Percentiles rank a stretch among this genome's conserved stretches.
Evolutionary conservation across 2,113 vertebrate genomes (phyloP).

Genomic region (Ceratotherium simum): DNA sequence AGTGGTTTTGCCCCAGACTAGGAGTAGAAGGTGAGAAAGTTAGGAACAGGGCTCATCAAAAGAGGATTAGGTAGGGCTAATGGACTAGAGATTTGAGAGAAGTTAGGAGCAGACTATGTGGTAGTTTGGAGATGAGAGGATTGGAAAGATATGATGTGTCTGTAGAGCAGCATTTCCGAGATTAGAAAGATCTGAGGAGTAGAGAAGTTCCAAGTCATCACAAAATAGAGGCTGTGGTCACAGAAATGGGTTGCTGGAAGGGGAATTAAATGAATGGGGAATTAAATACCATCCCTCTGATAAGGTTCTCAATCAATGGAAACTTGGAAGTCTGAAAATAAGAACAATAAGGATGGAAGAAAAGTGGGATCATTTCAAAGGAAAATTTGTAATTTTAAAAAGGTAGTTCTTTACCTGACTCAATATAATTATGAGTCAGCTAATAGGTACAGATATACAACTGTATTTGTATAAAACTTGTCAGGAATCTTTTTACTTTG

Average conservation of each 20-base stretch:
- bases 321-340: not conserved
- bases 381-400: not conserved
- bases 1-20: not conserved
- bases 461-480: not conserved
- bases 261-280: not conserved
- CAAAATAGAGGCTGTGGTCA: not conserved
- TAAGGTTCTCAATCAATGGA: not conserved
- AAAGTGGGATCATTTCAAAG: not conserved
- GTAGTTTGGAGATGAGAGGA: not conserved
- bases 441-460: not conserved
- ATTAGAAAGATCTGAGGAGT: not conserved
- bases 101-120: not conserved
- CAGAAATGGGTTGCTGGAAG: not conserved
- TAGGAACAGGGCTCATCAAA: not conserved
- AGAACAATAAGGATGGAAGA: not conserved
- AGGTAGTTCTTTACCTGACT: not conserved
- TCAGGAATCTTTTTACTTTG: not conserved
- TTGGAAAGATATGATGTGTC: too few species aligned
- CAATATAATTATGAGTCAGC: not conserved
- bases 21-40: not conserved
- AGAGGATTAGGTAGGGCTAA: not conserved
- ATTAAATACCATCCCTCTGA: not conserved
- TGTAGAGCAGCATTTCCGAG: not conserved
- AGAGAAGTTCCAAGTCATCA: not conserved
- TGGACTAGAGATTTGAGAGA: not conserved